Evolutionary conservation across 2,113 vertebrate species (phyloP).

Genomic region (Chloroceryle aenea): DNA sequence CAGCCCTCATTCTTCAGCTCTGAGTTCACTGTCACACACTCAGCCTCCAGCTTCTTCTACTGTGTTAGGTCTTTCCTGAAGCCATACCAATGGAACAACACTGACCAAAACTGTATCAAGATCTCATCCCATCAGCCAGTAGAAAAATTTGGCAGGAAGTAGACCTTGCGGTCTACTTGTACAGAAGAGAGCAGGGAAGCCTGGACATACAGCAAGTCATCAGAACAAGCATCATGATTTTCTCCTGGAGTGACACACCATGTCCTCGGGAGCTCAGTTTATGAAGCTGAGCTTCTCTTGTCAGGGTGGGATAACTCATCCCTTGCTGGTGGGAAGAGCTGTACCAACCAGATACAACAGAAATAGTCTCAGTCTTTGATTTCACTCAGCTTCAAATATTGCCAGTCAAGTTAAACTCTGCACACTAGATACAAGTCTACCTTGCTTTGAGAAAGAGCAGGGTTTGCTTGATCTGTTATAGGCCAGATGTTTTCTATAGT

Average conservation of each 20-base stretch:
- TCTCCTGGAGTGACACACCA: background rate
- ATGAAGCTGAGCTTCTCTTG: background rate
- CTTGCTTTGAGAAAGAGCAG: background rate
- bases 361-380: no score
- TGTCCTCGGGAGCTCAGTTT: background rate
- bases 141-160: background rate
- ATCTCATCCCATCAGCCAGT: background rate
- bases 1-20: background rate
- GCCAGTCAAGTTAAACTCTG: background rate
- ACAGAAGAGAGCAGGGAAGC: background rate
- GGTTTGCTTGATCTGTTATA: background rate
- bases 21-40: background rate
- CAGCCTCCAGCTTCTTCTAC: background rate
- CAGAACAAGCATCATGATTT: background rate
- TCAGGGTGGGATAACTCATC: background rate
- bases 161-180: background rate
- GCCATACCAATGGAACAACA: rapidly evolving
- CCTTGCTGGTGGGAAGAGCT: background rate
- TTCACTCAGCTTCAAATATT: background rate
- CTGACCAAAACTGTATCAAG: background rate
- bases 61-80: background rate
- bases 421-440: background rate
- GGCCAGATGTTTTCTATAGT: background rate
- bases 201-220: background rate
- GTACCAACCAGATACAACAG: background rate